Evolutionary conservation across 1,140 invertebrate genomes (phyloP).

Genomic region (Melanaphis sacchari): DNA sequence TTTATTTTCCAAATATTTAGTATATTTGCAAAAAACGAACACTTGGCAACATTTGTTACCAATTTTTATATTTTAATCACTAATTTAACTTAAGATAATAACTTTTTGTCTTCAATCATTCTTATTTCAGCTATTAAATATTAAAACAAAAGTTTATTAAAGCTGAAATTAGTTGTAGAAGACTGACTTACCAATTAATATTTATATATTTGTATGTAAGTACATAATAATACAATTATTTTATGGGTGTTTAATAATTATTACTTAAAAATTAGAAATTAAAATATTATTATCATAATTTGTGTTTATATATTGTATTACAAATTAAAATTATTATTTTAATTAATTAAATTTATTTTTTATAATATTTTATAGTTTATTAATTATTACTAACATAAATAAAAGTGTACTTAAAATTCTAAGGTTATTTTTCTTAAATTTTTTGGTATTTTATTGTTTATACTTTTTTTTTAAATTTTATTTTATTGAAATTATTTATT

Average conservation of each 20-base stretch:
- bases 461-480: not conserved
- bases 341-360: not conserved
- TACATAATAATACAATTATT: not conserved
- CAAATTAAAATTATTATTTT: conserved; percentile 15
- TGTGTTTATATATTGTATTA: not conserved
- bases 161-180: conserved; percentile 9
- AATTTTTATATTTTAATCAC: not conserved
- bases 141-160: not conserved
- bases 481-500: not conserved
- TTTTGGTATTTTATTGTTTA: not conserved
- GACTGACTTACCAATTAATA: conserved; percentile 22
- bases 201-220: not conserved
- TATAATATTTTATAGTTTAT: conserved; percentile 4
- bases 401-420: not conserved
- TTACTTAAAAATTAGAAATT: not conserved
- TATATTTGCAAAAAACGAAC: not conserved
- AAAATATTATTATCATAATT: no score
- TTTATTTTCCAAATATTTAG: not conserved
- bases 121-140: not conserved
- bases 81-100: not conserved
- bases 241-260: not conserved
- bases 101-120: not conserved
- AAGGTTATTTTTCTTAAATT: not conserved
- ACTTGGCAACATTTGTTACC: not conserved
- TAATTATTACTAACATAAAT: not conserved